Conservation (phyloP, 1,140 invertebrate genomes). For the Drosophila yakuba region DNA sequence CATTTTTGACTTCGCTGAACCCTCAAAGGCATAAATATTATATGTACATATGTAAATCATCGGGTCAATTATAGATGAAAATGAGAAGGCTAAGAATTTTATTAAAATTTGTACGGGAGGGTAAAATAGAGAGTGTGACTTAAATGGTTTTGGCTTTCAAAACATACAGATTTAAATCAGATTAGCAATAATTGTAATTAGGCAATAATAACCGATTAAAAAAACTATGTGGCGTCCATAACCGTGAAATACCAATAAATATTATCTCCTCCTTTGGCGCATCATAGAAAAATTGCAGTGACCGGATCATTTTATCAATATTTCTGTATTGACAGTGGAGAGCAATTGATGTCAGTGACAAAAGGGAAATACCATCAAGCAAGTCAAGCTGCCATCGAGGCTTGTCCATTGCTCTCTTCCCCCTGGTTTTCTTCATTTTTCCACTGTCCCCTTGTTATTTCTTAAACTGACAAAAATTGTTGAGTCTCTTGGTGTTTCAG, state of each 20-base stretch:
- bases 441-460: neutral
- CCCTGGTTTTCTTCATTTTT: neutral
- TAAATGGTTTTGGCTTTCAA: too few relatives aligned
- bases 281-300: conserved; percentile 12
- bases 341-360: conserved; percentile 63
- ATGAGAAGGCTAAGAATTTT: neutral
- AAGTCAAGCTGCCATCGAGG: conserved; percentile 42
- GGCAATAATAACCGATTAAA: too few relatives aligned
- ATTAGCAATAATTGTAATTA: neutral
- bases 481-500: neutral
- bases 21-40: neutral
- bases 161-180: too few relatives aligned
- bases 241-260: conserved; percentile 21
- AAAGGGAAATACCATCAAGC: conserved; percentile 52
- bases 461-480: neutral
- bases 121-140: neutral
- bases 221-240: neutral
- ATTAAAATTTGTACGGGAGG: neutral
- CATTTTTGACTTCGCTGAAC: conserved; percentile 35
- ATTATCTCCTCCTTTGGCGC: conserved; percentile 1
- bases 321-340: conserved; percentile 28
- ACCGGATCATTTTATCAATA: conserved; percentile 49
- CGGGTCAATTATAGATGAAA: conserved; percentile 6
- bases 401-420: conserved; percentile 3
- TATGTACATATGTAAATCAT: conserved; percentile 11